A percentile compares a stretch with the other conserved stretches of the same genome.
Conservation (phyloP, 2,888 invertebrate genomes). For the Dasysyrphus tricinctus region DNA sequence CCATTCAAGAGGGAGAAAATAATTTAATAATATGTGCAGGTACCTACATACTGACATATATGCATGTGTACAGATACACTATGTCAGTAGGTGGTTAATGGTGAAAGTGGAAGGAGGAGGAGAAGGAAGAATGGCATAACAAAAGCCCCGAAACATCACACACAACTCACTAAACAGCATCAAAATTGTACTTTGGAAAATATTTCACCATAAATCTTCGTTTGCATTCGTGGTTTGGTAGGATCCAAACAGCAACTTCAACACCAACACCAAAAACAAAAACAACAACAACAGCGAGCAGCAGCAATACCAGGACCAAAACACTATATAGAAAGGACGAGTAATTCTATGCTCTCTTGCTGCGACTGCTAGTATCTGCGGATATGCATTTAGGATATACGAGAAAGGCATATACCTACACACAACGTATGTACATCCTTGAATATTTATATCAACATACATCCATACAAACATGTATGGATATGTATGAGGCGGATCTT, state of each 20-base stretch:
- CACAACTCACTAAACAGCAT: constrained; percentile 71
- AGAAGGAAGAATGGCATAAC: constrained; percentile 40
- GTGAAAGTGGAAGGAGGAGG: background rate
- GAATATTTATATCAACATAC: background rate
- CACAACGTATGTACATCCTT: background rate
- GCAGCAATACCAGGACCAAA: constrained; percentile 12
- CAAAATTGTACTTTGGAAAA: constrained; percentile 72
- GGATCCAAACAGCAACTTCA: constrained; percentile 19
- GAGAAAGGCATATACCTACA: background rate
- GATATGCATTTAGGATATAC: constrained; percentile 41
- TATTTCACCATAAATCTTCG: constrained; percentile 74
- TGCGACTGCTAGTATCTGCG: constrained; percentile 6
- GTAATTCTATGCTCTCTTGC: constrained; percentile 30
- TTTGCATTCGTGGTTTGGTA: constrained; percentile 66
- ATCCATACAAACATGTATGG: too few species aligned
- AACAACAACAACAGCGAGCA: constrained; percentile 27
- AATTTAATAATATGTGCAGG: constrained; percentile 66
- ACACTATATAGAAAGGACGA: constrained; percentile 1
- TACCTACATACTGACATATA: background rate
- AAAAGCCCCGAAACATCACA: constrained; percentile 69
- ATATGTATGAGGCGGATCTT: constrained; percentile 5
- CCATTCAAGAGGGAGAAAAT: constrained; percentile 50
- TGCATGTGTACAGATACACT: background rate
- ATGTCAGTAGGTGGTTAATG: constrained; percentile 5
- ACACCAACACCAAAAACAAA: constrained; percentile 33